A percentile compares a stretch with the other conserved stretches of the same genome.
These are phyloP conservation scores for Luehdorfia chinensis DNA, from an alignment of 1,140 invertebrate species.

Conservation along the genomic window DNA sequence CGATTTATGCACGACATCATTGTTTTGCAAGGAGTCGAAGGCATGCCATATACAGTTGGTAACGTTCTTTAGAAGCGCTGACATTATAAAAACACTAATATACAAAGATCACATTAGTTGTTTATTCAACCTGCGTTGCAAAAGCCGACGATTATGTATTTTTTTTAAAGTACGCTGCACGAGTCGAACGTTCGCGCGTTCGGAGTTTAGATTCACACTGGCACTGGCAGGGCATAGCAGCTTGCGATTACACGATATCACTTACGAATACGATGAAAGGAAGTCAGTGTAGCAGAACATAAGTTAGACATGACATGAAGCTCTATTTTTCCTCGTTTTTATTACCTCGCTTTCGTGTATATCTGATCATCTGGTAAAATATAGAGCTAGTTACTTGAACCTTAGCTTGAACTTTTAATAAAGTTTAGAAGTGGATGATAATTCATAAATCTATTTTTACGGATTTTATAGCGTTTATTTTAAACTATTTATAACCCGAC, in stretches of 20 bases:
- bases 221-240: conserved; percentile 4
- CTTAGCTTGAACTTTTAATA: no score
- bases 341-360: no score
- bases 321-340: no score
- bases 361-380: no score
- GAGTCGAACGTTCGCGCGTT: conserved; percentile 40
- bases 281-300: conserved; percentile 36
- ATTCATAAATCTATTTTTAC: no score
- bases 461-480: no score
- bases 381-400: background rate
- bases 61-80: conserved; percentile 82
- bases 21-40: conserved; percentile 82
- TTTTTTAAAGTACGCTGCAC: conserved; percentile 18
- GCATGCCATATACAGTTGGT: conserved; percentile 87
- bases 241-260: conserved; percentile 14
- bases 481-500: no score
- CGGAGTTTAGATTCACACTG: conserved; percentile 50
- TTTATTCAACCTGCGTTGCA: conserved; percentile 10
- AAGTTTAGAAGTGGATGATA: no score
- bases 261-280: conserved; percentile 41
- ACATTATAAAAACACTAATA: conserved; percentile 71
- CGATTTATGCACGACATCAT: conserved; percentile 83
- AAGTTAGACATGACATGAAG: conserved; percentile 26
- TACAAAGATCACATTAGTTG: conserved; percentile 20
- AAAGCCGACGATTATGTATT: conserved; percentile 15